phyloP scores from a whole-genome alignment of 2,888 invertebrate genomes.

The Caenorhabditis japonica region DNA sequence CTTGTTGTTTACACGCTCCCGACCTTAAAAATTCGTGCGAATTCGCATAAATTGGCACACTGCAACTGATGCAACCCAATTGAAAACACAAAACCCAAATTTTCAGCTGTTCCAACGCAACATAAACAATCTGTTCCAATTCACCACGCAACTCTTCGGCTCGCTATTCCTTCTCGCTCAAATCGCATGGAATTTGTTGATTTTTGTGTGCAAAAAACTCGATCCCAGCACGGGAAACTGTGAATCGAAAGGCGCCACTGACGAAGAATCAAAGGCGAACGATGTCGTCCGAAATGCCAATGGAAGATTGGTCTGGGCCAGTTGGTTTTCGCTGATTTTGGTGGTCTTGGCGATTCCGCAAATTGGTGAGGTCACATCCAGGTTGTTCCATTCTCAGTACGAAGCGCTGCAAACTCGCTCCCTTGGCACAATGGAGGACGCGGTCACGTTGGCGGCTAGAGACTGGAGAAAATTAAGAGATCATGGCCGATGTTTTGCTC shows the following conservation, averaged over 20 bases:
- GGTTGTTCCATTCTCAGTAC: not conserved
- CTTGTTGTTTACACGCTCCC: too few relatives aligned
- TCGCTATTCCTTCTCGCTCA: conserved; percentile 26
- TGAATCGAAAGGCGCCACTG: conserved; percentile 8
- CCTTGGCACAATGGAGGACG: too few relatives aligned
- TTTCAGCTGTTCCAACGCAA: conserved; percentile 13
- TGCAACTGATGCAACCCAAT: too few relatives aligned
- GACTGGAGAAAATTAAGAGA: too few relatives aligned
- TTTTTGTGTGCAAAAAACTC: conserved; percentile 28
- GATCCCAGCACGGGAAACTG: conserved; percentile 6
- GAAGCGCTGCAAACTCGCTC: too few relatives aligned
- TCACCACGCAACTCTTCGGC: conserved; percentile 43
- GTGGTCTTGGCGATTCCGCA: conserved; percentile 39
- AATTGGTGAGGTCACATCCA: conserved; percentile 13
- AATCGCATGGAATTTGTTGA: conserved; percentile 25
- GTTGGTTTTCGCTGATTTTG: conserved; percentile 39
- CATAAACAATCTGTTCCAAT: conserved; percentile 36
- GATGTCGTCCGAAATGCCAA: conserved; percentile 47
- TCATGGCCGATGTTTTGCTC: too few relatives aligned
- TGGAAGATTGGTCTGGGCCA: conserved; percentile 39
- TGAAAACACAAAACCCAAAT: too few relatives aligned
- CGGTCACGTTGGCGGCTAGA: too few relatives aligned
- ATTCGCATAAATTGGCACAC: too few relatives aligned
- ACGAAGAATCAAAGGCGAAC: conserved; percentile 9
- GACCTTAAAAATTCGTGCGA: too few relatives aligned